Evolutionary conservation across 2,797 vertebrate genomes (phyloP), one percentile per base, ranked within the genome.

Genomic region (Mus minutoides): DNA sequence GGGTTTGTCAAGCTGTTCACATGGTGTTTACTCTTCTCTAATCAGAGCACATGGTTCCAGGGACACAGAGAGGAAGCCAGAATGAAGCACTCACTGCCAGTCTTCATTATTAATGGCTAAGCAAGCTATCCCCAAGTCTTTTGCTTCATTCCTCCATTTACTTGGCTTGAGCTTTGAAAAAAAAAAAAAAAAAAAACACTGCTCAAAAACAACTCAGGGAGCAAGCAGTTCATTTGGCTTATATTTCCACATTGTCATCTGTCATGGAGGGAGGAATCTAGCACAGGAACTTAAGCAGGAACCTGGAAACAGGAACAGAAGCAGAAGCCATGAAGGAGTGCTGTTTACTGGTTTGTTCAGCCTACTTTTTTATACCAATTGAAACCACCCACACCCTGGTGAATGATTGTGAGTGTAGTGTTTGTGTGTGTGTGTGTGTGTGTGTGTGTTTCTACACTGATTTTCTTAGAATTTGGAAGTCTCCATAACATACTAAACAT

Each of bases 381-480:
- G 37, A 52, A 21, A 49, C 31, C 2, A n/a, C 46, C 34, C 54
- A n/a, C 64, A 14, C 49, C 19, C 22, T n/a, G 34, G 49, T 54
- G 34, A n/a, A n/a, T n/a, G n/a, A n/a, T n/a, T n/a, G 19, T 22
- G 56, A 6, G 56, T 58, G 16, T 80, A n/a, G 52, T 54, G 49
- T 79, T 16, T 79, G 34, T 26, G 22, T 52, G 43, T 77, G 75
- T n/a, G 34, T 82, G 54, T 80, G 78, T 82, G 49, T 80, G 52
- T 79, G 49, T 79, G 31, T 79, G n/a, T 29, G 37, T 77, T 31
- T 60, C 21, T 54, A 79, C 46, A 79, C 17, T 24, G 69, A 85
- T 86, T 91, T 94, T 88, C 37, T 82, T 19, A 82, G 37, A 88
- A 73, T 96, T 22, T 43, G 52, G 1, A 58, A 67, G 71, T 85